Conservation (phyloP, 2,888 invertebrate species). For the Phlogophora meticulosa region DNA sequence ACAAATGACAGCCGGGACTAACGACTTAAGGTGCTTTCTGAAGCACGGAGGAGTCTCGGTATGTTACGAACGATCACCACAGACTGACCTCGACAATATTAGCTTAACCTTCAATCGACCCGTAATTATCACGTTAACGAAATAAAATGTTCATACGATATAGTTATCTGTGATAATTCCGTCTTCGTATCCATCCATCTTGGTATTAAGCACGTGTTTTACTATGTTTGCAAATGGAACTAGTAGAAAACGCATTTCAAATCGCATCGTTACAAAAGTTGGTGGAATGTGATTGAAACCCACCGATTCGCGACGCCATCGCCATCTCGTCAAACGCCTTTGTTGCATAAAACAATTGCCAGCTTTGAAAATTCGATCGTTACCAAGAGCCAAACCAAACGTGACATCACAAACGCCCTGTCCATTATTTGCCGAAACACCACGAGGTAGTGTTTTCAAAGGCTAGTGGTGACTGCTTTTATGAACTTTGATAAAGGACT, state of each 20-base stretch:
- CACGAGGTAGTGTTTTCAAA: slow-evolving; percentile 2
- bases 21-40: no score
- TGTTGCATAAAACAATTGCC: slow-evolving; percentile 19
- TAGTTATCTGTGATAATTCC: no score
- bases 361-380: slow-evolving; percentile 1
- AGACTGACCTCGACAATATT: no score
- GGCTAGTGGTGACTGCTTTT: background rate
- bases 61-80: no score
- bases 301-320: background rate
- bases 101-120: no score
- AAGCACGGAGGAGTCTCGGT: no score
- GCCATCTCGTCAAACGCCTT: background rate
- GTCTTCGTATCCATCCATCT: no score
- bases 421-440: background rate
- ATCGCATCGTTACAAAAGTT: background rate
- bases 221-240: no score
- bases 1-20: no score
- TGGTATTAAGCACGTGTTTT: no score
- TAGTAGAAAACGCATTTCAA: background rate
- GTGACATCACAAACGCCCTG: background rate
- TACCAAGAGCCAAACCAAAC: background rate
- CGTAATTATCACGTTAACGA: no score
- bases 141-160: no score
- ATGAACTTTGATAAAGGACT: background rate
- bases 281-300: background rate